Evolutionary conservation across 2,888 invertebrate species (phyloP), one percentile per base, ranked within the genome.

Genomic region (Diogma glabrata): DNA sequence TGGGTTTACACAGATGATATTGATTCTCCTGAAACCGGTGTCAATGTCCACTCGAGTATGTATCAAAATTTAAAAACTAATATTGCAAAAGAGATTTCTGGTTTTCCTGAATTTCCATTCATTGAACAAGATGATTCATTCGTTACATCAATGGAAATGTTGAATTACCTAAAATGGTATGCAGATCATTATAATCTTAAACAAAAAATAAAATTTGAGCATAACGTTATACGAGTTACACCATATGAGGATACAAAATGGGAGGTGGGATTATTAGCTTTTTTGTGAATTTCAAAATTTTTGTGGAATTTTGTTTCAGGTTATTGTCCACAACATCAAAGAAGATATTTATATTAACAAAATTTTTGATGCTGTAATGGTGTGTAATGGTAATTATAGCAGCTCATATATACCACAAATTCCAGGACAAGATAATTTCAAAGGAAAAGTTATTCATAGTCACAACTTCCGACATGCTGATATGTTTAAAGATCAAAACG

Each of bases 81-180:
- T 67, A 73, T 91, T 4, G 91, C 92, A 0, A 90, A 90, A 64
- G 88, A 92, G 72, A 78, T 87, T 7, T 92, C 92, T 91, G 84
- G 83, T 0, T 91, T 81, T 64, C 86, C 86, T 0, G 89, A 87
- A 62, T 87, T 82, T 66, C 82, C 84, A 0, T 80, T 88, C 53
- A 77, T 81, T 0, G 76, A 79, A 51, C 78, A 77, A 56, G 71
- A 81, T 10, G 76, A 75, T 60, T 87, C 87, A 0, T 88, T 84
- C 61, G 66, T 87, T 6, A 74, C 75, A 0, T 83, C 84, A 47
- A 75, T 76, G 40, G 80, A 84, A 53, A 82, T 88, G 64, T 69
- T 82, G 24, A 67, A 78, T 1, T 89, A 87, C 61, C 69, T 88
- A 4, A 75, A 81, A 57, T 67, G 74, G 3, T 88, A 85, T 61